Evolutionary conservation across 2,797 vertebrate genomes (phyloP).

Genomic region (Steatocranus sp.): DNA sequence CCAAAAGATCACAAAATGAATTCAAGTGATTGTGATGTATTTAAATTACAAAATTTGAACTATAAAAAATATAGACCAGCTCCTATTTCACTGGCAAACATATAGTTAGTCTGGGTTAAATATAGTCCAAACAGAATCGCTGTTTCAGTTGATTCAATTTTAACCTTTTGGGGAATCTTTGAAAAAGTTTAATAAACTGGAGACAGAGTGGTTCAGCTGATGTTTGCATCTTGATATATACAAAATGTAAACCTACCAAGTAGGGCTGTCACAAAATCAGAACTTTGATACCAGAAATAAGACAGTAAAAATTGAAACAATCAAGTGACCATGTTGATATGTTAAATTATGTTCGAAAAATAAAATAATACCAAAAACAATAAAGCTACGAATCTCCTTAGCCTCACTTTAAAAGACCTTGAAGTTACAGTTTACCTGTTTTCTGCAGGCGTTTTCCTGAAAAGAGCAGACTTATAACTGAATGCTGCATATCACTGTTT

Average conservation of each 20-base stretch:
- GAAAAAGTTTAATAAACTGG: background rate
- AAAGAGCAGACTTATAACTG: background rate
- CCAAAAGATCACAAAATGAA: background rate
- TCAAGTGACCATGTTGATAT: background rate
- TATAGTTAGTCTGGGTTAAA: background rate
- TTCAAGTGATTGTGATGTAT: background rate
- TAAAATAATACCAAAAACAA: background rate
- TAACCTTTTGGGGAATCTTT: background rate
- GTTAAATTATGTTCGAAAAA: background rate
- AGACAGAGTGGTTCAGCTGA: background rate
- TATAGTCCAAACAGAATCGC: background rate
- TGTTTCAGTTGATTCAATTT: background rate
- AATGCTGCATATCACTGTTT: background rate
- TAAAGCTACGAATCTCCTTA: background rate
- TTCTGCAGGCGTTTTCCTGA: background rate
- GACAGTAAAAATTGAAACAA: background rate
- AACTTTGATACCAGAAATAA: background rate
- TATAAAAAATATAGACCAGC: background rate
- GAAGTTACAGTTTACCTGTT: background rate
- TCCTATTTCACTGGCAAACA: background rate
- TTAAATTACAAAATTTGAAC: background rate
- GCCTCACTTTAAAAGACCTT: background rate
- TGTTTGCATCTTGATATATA: background rate
- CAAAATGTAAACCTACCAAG: background rate
- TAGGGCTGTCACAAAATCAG: background rate